These are phyloP conservation scores for Myzus persicae DNA, from an alignment of 1,140 invertebrate species.

Conservation along the genomic window DNA sequence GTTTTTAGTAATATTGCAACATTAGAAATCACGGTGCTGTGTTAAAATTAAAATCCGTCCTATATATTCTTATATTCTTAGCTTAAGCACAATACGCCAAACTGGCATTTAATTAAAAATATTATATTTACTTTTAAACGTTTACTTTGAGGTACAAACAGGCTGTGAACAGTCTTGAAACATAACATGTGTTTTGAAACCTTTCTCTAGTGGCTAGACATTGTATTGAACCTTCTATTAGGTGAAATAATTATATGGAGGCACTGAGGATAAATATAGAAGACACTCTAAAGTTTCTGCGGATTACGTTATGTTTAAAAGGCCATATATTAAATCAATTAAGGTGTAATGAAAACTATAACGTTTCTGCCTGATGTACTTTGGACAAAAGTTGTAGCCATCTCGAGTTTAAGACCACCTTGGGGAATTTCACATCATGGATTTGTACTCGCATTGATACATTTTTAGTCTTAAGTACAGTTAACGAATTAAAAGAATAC, in stretches of 20 bases:
- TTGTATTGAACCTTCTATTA: background rate
- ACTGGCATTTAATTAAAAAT: background rate
- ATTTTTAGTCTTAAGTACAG: background rate
- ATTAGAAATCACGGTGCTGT: background rate
- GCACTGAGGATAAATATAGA: background rate
- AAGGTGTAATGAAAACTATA: slow-evolving; percentile 37
- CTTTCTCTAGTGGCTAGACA: background rate
- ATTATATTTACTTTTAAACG: background rate
- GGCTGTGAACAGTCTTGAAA: background rate
- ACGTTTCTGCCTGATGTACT: slow-evolving; percentile 22
- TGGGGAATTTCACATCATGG: background rate
- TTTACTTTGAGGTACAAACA: background rate
- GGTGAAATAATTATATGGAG: background rate
- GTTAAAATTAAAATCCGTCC: background rate
- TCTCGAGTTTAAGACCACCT: background rate
- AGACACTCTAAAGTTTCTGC: background rate
- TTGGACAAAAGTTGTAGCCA: slow-evolving; percentile 3
- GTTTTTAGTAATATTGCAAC: background rate
- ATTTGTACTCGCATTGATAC: background rate
- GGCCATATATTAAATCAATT: slow-evolving; percentile 32
- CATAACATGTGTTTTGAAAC: slow-evolving; percentile 14
- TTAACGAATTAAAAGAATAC: background rate
- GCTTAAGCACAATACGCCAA: background rate
- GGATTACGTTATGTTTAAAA: slow-evolving; percentile 7
- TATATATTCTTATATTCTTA: background rate